These are phyloP conservation scores for Drosophila arawakana DNA, from an alignment of 1,140 invertebrate genomes.

Conservation along the genomic window DNA sequence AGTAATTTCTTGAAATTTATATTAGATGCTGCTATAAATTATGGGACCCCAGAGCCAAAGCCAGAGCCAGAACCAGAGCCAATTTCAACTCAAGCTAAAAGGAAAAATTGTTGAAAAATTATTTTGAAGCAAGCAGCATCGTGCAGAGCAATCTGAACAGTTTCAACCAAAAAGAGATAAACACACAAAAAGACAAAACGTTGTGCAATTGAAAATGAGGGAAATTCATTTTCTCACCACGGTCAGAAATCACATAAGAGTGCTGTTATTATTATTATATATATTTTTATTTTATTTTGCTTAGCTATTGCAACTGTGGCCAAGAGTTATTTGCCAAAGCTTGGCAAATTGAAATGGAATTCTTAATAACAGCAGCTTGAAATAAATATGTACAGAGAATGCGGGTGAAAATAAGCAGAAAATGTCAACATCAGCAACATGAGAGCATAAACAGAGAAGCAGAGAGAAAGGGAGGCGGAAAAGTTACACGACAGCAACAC, in stretches of 20 bases:
- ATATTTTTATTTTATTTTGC: neutral
- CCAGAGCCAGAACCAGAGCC: neutral
- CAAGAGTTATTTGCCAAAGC: conserved; percentile 25
- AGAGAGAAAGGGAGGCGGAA: neutral
- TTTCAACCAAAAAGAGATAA: conserved; percentile 42
- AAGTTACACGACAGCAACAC: conserved; percentile 7
- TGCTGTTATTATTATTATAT: neutral
- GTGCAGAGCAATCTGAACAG: conserved; percentile 47
- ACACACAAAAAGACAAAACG: conserved; percentile 51
- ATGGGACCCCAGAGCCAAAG: conserved; percentile 39
- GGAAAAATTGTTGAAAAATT: neutral
- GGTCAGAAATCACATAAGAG: conserved; percentile 18
- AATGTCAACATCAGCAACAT: conserved; percentile 53
- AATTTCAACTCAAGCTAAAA: conserved; percentile 19
- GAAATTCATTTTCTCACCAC: conserved; percentile 25
- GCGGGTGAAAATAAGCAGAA: conserved; percentile 54
- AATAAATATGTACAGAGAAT: conserved; percentile 38
- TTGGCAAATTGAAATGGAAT: conserved; percentile 55
- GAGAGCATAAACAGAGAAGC: conserved; percentile 4
- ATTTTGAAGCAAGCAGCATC: neutral
- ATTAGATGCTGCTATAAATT: conserved; percentile 75
- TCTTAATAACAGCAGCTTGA: conserved; percentile 23
- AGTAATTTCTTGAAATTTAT: conserved; percentile 77
- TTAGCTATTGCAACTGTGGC: conserved; percentile 20
- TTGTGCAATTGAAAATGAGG: conserved; percentile 64